Percentiles rank a stretch among this genome's conserved stretches.
Conservation (phyloP, 2,113 vertebrate genomes). For the Pristiophorus japonicus region DNA sequence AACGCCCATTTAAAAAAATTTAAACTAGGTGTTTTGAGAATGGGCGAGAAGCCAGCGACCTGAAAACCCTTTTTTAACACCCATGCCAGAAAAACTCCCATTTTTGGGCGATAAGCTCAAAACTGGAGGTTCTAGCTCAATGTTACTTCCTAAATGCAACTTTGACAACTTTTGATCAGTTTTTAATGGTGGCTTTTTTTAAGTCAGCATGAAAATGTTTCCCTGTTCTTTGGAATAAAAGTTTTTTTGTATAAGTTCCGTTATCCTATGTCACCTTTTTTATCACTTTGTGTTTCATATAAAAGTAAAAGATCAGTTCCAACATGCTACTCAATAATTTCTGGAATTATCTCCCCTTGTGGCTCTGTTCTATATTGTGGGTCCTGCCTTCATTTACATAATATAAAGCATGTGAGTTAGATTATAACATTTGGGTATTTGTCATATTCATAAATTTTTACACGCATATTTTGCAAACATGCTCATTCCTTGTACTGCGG, state of each 20-base stretch:
- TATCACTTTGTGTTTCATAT: not conserved
- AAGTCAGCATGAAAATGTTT: not conserved
- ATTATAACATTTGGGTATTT: constrained; percentile 22
- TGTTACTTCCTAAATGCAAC: not conserved
- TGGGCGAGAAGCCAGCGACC: too few relatives aligned
- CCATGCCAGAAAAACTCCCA: too few relatives aligned
- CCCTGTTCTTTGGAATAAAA: not conserved
- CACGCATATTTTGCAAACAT: constrained; percentile 10
- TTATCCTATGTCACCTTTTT: not conserved
- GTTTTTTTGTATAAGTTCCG: too few relatives aligned
- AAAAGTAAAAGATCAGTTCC: not conserved
- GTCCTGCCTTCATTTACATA: not conserved
- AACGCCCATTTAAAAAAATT: too few relatives aligned
- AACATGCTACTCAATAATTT: not conserved
- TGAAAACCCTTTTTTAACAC: too few relatives aligned
- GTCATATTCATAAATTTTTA: constrained; percentile 19
- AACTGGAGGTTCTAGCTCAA: too few relatives aligned
- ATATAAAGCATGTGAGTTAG: not conserved
- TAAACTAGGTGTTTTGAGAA: too few relatives aligned
- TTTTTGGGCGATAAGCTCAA: too few relatives aligned
- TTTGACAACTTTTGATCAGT: not conserved
- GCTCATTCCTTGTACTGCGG: not conserved
- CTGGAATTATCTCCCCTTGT: not conserved
- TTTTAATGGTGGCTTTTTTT: not conserved
- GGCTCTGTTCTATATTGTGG: not conserved